Conservation (phyloP, 1,140 invertebrate species). For the Arion vulgaris region DNA sequence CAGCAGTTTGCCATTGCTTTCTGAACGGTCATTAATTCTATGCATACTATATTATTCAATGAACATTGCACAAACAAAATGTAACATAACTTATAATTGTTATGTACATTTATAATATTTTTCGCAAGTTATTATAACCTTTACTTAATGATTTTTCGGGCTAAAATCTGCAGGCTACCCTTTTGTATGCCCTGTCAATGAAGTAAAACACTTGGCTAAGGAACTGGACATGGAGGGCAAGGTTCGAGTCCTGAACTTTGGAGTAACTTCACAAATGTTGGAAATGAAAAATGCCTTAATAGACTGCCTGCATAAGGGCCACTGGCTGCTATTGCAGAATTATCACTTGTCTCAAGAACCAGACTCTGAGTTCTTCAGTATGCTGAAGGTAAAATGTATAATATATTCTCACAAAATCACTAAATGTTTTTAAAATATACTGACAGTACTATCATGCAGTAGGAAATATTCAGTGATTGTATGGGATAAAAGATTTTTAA, state of each 20-base stretch:
- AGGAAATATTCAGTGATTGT: no score
- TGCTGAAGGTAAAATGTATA: constrained; percentile 61
- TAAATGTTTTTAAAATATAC: no score
- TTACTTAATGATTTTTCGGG: no score
- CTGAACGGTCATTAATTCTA: no score
- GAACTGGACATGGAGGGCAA: constrained; percentile 68
- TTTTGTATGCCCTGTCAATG: constrained; percentile 62
- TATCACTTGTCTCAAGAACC: constrained; percentile 64
- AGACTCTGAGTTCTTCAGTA: constrained; percentile 52
- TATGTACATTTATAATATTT: no score
- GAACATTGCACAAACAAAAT: no score
- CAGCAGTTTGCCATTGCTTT: no score
- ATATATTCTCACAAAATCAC: not conserved
- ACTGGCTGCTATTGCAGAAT: constrained; percentile 70
- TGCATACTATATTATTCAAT: no score
- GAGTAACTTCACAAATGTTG: constrained; percentile 55
- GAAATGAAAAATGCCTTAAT: constrained; percentile 61
- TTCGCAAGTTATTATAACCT: no score
- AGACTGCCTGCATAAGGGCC: constrained; percentile 65
- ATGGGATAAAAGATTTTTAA: no score
- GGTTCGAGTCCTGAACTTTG: constrained; percentile 67
- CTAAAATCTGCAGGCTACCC: constrained; percentile 50
- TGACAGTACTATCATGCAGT: no score
- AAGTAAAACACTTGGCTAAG: constrained; percentile 65
- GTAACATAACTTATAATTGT: no score